A percentile compares a stretch with the other conserved stretches of the same genome.
These are phyloP conservation scores for Psix sp. DNA, from an alignment of 1,140 invertebrate genomes.

Conservation along the genomic window DNA sequence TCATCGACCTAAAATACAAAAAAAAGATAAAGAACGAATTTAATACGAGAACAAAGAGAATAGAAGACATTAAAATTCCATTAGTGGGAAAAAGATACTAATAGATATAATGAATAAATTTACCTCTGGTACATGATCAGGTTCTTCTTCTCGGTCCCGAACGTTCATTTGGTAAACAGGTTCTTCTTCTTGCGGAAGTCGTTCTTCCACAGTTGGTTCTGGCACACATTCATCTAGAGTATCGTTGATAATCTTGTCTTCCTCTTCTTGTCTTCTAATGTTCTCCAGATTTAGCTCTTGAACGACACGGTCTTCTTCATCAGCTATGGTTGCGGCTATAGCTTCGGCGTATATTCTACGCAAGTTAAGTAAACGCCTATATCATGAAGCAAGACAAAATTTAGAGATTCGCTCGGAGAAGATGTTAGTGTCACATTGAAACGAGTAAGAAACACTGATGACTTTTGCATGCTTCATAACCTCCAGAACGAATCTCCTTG, in stretches of 20 bases:
- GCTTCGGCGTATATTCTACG: constrained; percentile 64
- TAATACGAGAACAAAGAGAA: too few species aligned
- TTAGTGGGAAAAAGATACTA: background rate
- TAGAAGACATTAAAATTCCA: constrained; percentile 1
- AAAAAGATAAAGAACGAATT: too few species aligned
- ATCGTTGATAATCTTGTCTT: constrained; percentile 60
- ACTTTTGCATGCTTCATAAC: constrained; percentile 43
- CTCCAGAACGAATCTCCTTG: constrained; percentile 23
- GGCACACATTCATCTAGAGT: constrained; percentile 16
- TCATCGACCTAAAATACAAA: constrained; percentile 17
- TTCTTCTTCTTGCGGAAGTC: constrained; percentile 48
- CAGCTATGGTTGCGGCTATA: constrained; percentile 55
- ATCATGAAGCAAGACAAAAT: constrained; percentile 39
- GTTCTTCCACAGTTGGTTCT: constrained; percentile 28
- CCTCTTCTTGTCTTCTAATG: constrained; percentile 65
- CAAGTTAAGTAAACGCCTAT: constrained; percentile 59
- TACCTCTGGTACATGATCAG: constrained; percentile 63
- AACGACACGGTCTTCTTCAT: constrained; percentile 60
- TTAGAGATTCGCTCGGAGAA: constrained; percentile 49
- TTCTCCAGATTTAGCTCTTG: constrained; percentile 64
- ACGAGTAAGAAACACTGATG: constrained; percentile 36
- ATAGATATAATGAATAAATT: constrained; percentile 30
- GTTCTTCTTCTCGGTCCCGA: constrained; percentile 69
- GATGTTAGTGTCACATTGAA: constrained; percentile 35
- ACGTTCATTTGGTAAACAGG: constrained; percentile 47